Evolutionary conservation across 2,797 vertebrate species (phyloP), one percentile per base, ranked within the genome.

Genomic region (Acomys russatus): DNA sequence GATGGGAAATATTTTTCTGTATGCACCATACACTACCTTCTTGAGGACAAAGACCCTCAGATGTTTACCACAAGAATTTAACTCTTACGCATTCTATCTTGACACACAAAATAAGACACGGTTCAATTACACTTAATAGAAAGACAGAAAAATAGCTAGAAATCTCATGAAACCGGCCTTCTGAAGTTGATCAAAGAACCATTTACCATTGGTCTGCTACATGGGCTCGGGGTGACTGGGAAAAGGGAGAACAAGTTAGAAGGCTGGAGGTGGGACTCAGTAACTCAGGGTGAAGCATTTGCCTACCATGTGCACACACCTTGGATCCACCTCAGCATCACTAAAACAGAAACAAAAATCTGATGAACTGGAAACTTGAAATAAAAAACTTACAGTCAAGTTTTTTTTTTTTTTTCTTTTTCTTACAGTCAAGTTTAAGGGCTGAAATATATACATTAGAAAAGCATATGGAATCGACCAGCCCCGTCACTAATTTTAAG

Each of bases 311-410:
- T 30, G 18, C 33, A 51, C 82, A 66, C 14, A 30, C 6, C 6
- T 70, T 51, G 51, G 23, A 20, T 71, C 23, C 17, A 82, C 12
- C 35, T 54, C 30, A 66, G 49, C 33, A 18, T 35, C 64, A 87
- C 10, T 23, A 77, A 61, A 79, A 54, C 56, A 70, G 35, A 22
- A 82, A 61, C 56, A 23, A 35, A n/a, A 56, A 82, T 61, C n/a
- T 23, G 7, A 83, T 78, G 56, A 94, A 95, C 51, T 8, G 49
- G 23, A 88, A 61, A 20, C 30, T 90, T 70, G 68, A 96, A 91
- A 15, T 91, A 30, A 95, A 91, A 71, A 84, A n/a, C 11, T 78
- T 33, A 83, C 0, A 83, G 38, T n/a, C n/a, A n/a, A n/a, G n/a
- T n/a, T n/a, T n/a, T n/a, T n/a, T n/a, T n/a, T n/a, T n/a, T n/a